Percentiles rank a stretch among this genome's conserved stretches.
Evolutionary conservation across 1,140 invertebrate species (phyloP).

Genomic region (Reticulitermes speratus): DNA sequence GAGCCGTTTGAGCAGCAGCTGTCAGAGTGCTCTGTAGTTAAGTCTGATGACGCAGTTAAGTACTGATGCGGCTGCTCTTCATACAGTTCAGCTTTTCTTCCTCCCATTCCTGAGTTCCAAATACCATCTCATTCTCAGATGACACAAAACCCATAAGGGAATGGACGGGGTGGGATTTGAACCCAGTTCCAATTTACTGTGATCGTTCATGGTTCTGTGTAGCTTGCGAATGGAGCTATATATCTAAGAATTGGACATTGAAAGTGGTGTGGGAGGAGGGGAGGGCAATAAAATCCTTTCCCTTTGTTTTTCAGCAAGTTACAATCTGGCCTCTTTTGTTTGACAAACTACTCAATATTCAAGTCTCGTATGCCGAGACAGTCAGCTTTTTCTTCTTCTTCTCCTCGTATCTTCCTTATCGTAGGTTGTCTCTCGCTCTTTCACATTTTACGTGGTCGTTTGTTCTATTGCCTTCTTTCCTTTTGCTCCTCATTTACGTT

Average conservation of each 20-base stretch:
- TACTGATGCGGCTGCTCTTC: not conserved
- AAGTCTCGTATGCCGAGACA: not conserved
- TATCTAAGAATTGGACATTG: not conserved
- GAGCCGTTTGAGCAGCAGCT: not conserved
- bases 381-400: not conserved
- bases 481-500: not conserved
- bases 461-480: not conserved
- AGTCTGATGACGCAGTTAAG: not conserved
- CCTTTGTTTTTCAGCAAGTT: conserved; percentile 9
- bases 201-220: not conserved
- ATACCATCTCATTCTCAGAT: not conserved
- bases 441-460: not conserved
- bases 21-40: not conserved
- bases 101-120: not conserved
- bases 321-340: conserved; percentile 11
- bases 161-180: not conserved
- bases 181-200: not conserved
- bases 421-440: not conserved
- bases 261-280: not conserved
- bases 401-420: not conserved
- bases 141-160: not conserved
- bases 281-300: not conserved
- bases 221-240: not conserved
- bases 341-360: conserved; percentile 2
- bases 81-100: not conserved